Percentiles rank a stretch among this genome's conserved stretches.
Conservation (phyloP, 2,113 vertebrate genomes). For the Phocoena phocoena region DNA sequence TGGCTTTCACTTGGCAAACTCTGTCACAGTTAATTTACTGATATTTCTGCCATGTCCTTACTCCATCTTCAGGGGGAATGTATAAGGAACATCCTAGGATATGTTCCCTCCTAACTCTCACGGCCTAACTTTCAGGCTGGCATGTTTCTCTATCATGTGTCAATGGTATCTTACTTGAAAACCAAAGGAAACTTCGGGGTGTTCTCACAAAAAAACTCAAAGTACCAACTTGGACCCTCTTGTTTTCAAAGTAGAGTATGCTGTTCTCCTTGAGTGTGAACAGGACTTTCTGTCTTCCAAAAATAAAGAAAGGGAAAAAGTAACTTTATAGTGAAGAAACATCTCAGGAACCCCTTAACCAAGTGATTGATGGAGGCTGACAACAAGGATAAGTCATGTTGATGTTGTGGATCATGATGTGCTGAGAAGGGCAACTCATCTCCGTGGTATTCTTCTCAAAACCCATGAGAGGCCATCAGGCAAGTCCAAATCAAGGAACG, state of each 20-base stretch:
- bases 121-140: neutral
- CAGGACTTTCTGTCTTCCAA: neutral
- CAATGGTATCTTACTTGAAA: neutral
- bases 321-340: neutral
- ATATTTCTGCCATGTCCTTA: neutral
- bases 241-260: neutral
- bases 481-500: neutral
- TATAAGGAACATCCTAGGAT: neutral
- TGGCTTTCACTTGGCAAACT: neutral
- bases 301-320: neutral
- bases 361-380: neutral
- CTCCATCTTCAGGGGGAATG: fast-evolving
- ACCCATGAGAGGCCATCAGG: neutral
- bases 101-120: neutral
- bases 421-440: neutral
- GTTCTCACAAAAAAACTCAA: neutral
- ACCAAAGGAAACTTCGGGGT: neutral
- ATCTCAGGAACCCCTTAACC: neutral
- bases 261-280: neutral
- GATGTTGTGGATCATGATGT: neutral
- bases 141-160: neutral
- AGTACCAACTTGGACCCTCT: neutral
- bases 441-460: neutral
- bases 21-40: neutral
- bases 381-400: neutral